These are phyloP conservation scores for Telmatherina bonti DNA, from an alignment of 2,797 vertebrate genomes.

Conservation along the genomic window DNA sequence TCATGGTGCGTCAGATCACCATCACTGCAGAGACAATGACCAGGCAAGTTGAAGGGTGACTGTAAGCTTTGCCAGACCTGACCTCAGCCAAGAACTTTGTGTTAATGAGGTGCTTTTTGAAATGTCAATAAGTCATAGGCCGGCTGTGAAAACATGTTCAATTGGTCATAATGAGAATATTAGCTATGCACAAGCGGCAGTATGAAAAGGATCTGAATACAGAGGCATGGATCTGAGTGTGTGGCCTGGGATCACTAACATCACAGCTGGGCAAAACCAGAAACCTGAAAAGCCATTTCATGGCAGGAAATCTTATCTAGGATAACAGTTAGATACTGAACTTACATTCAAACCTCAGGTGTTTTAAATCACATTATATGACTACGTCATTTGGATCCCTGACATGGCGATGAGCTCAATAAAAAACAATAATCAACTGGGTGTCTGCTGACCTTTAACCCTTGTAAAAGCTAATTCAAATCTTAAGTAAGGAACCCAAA, in stretches of 20 bases:
- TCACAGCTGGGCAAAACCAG: conserved; percentile 29
- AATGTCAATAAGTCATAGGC: conserved; percentile 78
- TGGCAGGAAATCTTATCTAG: conserved; percentile 19
- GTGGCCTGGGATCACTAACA: conserved; percentile 54
- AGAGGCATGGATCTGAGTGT: conserved; percentile 48
- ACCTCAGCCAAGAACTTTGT: conserved; percentile 52
- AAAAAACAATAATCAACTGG: neutral
- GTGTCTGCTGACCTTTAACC: neutral
- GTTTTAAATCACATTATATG: neutral
- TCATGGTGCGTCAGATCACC: conserved; percentile 47
- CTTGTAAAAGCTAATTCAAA: neutral
- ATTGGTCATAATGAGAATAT: conserved; percentile 64
- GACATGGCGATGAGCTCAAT: neutral
- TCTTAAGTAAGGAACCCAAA: neutral
- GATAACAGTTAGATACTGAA: conserved; percentile 10
- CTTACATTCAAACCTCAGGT: neutral
- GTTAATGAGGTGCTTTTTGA: conserved; percentile 74
- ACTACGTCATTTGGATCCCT: neutral
- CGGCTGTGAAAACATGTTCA: conserved; percentile 77
- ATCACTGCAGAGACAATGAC: conserved; percentile 62
- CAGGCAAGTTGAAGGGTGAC: conserved; percentile 37
- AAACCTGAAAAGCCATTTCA: conserved; percentile 9
- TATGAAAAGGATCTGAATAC: conserved; percentile 46
- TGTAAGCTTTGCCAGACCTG: conserved; percentile 59
- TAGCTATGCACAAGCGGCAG: conserved; percentile 41